Evolutionary conservation across 2,113 vertebrate genomes (phyloP).

Genomic region (Ictalurus furcatus): DNA sequence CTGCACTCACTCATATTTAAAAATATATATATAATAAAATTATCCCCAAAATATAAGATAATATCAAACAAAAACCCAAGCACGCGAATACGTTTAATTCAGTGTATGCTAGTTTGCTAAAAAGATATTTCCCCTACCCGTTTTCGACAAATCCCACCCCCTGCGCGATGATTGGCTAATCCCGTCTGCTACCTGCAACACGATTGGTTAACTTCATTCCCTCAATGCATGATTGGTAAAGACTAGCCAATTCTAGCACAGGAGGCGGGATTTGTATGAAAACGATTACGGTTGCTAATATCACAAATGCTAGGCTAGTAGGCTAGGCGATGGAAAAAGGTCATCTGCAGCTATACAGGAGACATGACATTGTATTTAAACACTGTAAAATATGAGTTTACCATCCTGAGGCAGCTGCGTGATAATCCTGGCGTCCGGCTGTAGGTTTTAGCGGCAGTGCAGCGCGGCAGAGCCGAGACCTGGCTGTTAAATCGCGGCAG

Average conservation of each 20-base stretch:
- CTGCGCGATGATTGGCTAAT: background rate
- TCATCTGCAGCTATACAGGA: background rate
- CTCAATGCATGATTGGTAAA: too few relatives aligned
- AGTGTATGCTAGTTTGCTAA: background rate
- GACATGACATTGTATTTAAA: conserved; percentile 10
- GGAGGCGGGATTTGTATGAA: background rate
- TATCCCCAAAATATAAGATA: background rate
- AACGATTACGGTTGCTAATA: background rate
- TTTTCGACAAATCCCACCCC: background rate
- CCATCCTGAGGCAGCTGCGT: conserved; percentile 66
- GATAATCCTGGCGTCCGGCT: background rate
- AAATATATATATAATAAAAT: background rate
- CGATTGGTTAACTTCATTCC: background rate
- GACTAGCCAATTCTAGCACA: background rate
- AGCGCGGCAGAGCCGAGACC: conserved; percentile 57
- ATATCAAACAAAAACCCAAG: too few relatives aligned
- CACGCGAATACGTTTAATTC: background rate
- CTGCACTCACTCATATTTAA: too few relatives aligned
- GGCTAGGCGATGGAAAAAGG: background rate
- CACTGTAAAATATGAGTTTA: background rate
- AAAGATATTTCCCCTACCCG: background rate
- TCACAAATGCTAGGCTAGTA: background rate
- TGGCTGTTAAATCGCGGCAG: conserved; percentile 67
- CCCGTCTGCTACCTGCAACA: background rate
- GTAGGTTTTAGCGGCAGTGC: conserved; percentile 38